Percentiles rank a stretch among this genome's conserved stretches.
phyloP scores from a whole-genome alignment of 2,888 invertebrate genomes.

The Megaustenia siamemsis region DNA sequence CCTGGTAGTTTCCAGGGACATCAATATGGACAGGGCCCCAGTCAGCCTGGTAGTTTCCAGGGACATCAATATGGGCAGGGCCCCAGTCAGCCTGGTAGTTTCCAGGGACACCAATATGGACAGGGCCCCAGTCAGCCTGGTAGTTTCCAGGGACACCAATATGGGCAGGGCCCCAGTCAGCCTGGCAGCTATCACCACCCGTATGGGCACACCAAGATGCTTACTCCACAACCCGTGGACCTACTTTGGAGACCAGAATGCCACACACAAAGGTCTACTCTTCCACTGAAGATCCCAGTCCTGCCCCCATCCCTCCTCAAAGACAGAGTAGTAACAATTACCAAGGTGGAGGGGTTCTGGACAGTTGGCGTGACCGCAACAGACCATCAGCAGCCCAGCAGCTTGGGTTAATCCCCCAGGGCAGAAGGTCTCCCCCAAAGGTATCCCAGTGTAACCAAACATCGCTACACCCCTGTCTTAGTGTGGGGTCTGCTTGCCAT shows the following conservation, averaged over 20 bases:
- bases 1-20: constrained; percentile 41
- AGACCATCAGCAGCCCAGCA: constrained; percentile 70
- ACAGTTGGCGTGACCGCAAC: constrained; percentile 58
- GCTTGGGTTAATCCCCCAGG: constrained; percentile 68
- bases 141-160: too few relatives aligned
- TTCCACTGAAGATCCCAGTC: neutral
- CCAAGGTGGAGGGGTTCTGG: constrained; percentile 10
- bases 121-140: too few relatives aligned
- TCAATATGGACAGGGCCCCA: constrained; percentile 9
- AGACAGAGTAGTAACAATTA: constrained; percentile 40
- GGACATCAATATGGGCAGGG: neutral
- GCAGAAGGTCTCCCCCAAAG: constrained; percentile 41
- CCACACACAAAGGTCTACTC: neutral
- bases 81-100: neutral
- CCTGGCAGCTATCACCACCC: too few relatives aligned
- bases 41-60: neutral
- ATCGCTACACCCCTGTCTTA: neutral
- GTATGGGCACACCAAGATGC: neutral
- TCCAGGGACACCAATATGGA: too few relatives aligned
- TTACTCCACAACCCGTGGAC: neutral
- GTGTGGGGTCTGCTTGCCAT: constrained; percentile 35
- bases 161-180: too few relatives aligned
- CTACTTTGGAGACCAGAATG: neutral
- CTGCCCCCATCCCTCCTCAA: constrained; percentile 49
- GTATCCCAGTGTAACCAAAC: constrained; percentile 41